Conservation (phyloP, 2,888 invertebrate species). For the Hyposoter dolosus region DNA sequence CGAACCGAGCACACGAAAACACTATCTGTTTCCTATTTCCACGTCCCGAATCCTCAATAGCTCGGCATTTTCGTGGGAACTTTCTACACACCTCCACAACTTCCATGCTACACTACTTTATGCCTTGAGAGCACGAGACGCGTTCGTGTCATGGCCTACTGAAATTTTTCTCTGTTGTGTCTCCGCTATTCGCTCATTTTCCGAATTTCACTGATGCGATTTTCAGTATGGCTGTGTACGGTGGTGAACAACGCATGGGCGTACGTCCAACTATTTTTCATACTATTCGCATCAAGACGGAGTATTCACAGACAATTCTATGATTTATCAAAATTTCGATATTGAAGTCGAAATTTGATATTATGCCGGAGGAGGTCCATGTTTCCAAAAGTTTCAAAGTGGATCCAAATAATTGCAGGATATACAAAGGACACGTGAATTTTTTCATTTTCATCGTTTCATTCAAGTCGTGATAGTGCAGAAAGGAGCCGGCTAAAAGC, state of each 20-base stretch:
- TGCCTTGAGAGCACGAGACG: conserved; percentile 8
- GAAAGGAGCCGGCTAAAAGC: neutral
- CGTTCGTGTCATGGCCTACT: neutral
- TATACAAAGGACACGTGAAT: neutral
- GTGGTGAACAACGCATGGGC: neutral
- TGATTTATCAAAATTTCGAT: neutral
- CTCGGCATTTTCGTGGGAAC: conserved; percentile 31
- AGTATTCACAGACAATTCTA: neutral
- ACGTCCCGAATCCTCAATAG: neutral
- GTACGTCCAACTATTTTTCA: neutral
- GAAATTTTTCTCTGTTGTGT: conserved; percentile 13
- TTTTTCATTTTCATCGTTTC: neutral
- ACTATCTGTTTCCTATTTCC: neutral
- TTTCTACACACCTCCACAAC: conserved; percentile 6
- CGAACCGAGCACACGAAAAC: conserved; percentile 28
- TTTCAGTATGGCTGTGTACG: neutral
- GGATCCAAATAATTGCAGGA: neutral
- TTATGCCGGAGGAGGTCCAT: neutral
- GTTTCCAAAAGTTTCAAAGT: neutral
- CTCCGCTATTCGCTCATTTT: neutral
- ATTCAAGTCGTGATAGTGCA: neutral
- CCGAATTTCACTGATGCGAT: neutral
- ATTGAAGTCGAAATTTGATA: neutral
- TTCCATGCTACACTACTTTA: conserved; percentile 19
- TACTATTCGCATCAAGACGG: neutral